Percentiles rank a stretch among this genome's conserved stretches.
These are phyloP conservation scores for Ophioninae sp. DNA, from an alignment of 2,888 invertebrate genomes.

Conservation along the genomic window DNA sequence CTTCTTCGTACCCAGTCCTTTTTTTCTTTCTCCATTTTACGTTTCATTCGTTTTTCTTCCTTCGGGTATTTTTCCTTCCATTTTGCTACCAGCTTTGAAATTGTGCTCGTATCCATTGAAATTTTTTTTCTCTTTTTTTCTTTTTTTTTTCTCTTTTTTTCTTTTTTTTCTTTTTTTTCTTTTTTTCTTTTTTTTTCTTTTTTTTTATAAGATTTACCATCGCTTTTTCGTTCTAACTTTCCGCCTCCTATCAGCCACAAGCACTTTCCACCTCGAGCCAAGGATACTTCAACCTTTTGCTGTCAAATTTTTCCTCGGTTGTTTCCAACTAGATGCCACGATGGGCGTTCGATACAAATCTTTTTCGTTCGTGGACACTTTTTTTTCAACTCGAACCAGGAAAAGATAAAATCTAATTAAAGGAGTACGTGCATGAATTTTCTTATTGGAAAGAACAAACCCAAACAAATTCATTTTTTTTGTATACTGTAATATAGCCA, in stretches of 20 bases:
- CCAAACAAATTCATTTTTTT: too few species aligned
- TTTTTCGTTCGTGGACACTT: neutral
- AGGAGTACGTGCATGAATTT: too few species aligned
- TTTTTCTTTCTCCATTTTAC: conserved; percentile 23
- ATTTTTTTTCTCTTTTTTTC: too few species aligned
- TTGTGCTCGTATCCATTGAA: too few species aligned
- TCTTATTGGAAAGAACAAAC: too few species aligned
- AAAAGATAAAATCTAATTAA: too few species aligned
- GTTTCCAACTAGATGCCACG: conserved; percentile 21
- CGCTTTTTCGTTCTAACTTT: conserved; percentile 30
- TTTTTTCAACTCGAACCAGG: conserved; percentile 1
- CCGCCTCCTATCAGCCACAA: conserved; percentile 42
- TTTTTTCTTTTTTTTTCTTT: conserved; percentile 1
- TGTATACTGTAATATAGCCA: too few species aligned
- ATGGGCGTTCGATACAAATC: conserved; percentile 22
- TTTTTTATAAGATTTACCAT: conserved; percentile 21
- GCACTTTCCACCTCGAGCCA: conserved; percentile 56
- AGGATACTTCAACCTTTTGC: conserved; percentile 52
- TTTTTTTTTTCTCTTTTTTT: too few species aligned
- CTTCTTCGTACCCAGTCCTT: conserved; percentile 46
- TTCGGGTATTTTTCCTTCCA: too few species aligned
- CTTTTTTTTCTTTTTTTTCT: conserved; percentile 31
- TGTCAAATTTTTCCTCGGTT: conserved; percentile 22
- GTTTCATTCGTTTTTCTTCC: conserved; percentile 17
- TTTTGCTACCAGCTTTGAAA: too few species aligned